Base-by-base conservation (phyloP, 64 coral and sea anemone genomes). In the Orbicella faveolata region DNA sequence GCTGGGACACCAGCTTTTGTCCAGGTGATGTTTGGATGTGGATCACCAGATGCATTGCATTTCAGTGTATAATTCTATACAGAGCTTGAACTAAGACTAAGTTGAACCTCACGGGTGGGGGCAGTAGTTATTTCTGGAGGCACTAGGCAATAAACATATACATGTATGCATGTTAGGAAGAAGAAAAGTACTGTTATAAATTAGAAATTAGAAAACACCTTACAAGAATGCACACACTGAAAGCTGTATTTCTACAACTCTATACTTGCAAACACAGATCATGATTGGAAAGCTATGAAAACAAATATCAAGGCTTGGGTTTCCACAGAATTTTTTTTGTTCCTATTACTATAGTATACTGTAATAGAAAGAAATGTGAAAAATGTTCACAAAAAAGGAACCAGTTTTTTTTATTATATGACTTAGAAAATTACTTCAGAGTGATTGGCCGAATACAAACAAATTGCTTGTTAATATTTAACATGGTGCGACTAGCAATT, bases 11-110 rank as follows among this genome's bases (percentile, higher is more conserved):
- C 81, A 36, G 23, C 63, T 68, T 44, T 83, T 48, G 63, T 68
- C 81, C 81, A 83, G 7, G 34, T 21, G 20, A 83, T 67, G 2
- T 83, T 68, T 15, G 61, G 81, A 6, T 3, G 0, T 11, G 81
- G 81, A 18, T 67, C 61, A 44, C 81, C 81, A 83, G 61, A 67
- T 68, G 61, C 81, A 44, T 83, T 63, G 34, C 81, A 83, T 1
- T 3, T 83, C 62, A 83, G 18, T 44, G 61, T 83, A 18, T 23
- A 1, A 10, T 83, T 83, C 17, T 17, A 0, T 67, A 62, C 61
- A 67, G 17, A 0, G 35, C 0, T 30, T 30, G 30, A 30, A 30
- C 30, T 48, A 48, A 48, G 44, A 48, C 7, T 67, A 20, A 23
- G 2, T 36, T 0, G 13, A 8, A 33, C 14, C 9, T 81, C 26